Base-by-base conservation (phyloP, 2,113 vertebrate species). In the Bufo bufo region DNA sequence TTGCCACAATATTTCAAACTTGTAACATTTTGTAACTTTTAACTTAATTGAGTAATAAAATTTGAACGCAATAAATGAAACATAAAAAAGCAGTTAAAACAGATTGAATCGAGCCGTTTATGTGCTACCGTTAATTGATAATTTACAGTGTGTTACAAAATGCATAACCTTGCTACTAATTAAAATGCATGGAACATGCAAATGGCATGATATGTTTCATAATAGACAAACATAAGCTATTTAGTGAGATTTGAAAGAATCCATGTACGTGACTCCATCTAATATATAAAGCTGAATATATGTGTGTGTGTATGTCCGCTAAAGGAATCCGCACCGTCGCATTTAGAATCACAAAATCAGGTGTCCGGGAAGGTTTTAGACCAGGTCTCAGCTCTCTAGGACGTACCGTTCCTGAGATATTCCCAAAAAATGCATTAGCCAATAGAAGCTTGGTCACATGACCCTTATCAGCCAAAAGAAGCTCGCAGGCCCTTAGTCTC, bases 51-150 rank as follows among this genome's bases (percentile, higher is more conserved):
- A 66, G 81, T 78, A 54, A 84, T 83, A 89, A 85, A 88, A 82
- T 82, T 90, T 90, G 77, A 92, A 89, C 83, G 87, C 90, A 91
- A 89, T 87, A 77, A 84, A 50, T 84, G 83, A 89, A 90, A 1
- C 82, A 12, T 85, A 6, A 74, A 20, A 74, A 16, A 84, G 23
- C 66, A 89, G 65, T 85, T 89, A 90, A 90, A 90, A 89, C 47
- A 87, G 71, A 86, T 52, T 83, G 77, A 49, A 5, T 78, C 90
- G 45, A 78, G 33, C 54, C 77, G 66, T 23, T 0, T 83, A 85
- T 19, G n/a, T 90, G 89, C 85, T 87, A 63, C 89, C 90, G 50
- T 87, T 90, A 91, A 90, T 91, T 90, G 91, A 84, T 84, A 86
- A 8, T 90, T 71, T 91, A 82, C 74, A 91, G 50, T 89, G 84